Evolutionary conservation across 2,113 vertebrate species (phyloP).

Genomic region (Ia io): DNA sequence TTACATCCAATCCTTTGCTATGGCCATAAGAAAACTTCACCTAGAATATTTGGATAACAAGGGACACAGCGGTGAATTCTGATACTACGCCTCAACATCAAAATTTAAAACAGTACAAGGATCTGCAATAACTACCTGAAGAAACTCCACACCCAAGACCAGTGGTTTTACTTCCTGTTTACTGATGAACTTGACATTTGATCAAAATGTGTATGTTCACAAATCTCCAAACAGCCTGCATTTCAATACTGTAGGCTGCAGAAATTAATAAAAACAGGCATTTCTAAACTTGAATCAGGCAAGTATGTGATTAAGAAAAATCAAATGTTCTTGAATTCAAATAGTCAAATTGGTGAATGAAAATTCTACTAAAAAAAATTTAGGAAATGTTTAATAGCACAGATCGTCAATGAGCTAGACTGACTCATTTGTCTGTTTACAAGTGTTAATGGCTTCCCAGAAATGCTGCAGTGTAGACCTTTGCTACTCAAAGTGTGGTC

Average conservation of each 20-base stretch:
- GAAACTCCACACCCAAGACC: background rate
- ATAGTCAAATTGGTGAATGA: background rate
- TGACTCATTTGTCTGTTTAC: background rate
- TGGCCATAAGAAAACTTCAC: background rate
- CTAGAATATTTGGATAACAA: background rate
- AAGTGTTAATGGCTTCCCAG: background rate
- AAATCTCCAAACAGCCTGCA: background rate
- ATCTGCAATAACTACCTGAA: background rate
- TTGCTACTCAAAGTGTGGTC: background rate
- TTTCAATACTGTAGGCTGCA: background rate
- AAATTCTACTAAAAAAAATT: background rate
- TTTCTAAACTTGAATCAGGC: background rate
- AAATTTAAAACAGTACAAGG: background rate
- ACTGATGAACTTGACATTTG: background rate
- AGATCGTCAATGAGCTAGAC: background rate
- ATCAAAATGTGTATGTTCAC: background rate
- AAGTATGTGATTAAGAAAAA: background rate
- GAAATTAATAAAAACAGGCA: background rate
- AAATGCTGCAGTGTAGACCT: background rate
- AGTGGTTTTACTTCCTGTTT: background rate
- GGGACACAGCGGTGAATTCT: background rate
- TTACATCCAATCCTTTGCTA: background rate
- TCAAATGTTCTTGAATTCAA: background rate
- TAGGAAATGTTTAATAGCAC: background rate
- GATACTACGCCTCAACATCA: background rate